A percentile compares a stretch with the other conserved stretches of the same genome.
These are phyloP conservation scores for Sciurus carolinensis DNA, from an alignment of 2,797 vertebrate species.

Conservation along the genomic window DNA sequence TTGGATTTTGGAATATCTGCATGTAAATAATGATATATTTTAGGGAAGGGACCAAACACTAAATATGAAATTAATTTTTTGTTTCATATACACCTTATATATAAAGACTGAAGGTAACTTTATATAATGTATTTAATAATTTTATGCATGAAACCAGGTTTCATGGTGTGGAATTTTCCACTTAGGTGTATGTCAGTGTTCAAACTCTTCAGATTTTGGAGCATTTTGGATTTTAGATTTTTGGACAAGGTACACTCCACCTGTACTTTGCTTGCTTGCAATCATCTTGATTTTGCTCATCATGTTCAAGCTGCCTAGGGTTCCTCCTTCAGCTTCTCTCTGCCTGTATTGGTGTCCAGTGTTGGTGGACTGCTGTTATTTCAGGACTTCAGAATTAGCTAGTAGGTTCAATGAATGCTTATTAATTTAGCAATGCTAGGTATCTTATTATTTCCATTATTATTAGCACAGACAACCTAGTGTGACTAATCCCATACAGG, in stretches of 20 bases:
- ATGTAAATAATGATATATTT: background rate
- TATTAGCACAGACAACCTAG: background rate
- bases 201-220: background rate
- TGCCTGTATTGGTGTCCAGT: background rate
- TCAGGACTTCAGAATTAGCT: background rate
- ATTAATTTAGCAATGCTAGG: background rate
- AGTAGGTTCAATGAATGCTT: background rate
- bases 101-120: background rate
- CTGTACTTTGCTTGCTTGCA: background rate
- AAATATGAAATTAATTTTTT: background rate
- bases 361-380: background rate
- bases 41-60: background rate
- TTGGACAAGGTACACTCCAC: background rate
- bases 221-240: background rate
- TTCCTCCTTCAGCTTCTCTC: background rate
- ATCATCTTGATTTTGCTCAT: background rate
- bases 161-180: background rate
- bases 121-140: background rate
- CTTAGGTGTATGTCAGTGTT: background rate
- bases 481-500: background rate
- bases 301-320: background rate
- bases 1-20: background rate
- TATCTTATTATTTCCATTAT: slow-evolving; percentile 30
- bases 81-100: background rate
- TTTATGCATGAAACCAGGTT: background rate